Evolutionary conservation across 1,140 invertebrate species (phyloP).

Genomic region (Metaphire vulgaris): DNA sequence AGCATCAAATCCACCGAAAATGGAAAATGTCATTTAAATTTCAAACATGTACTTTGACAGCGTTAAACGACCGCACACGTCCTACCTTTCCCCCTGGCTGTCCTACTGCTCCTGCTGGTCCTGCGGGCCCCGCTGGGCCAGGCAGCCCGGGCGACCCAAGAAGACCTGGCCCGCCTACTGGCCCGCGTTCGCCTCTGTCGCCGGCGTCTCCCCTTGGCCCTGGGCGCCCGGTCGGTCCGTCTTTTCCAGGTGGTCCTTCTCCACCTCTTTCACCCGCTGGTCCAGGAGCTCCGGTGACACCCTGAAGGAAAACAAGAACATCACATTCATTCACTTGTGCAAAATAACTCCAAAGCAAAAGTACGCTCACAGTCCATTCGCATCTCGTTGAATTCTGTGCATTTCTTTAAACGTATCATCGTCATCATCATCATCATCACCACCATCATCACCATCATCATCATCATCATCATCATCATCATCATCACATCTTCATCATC

Average conservation of each 20-base stretch:
- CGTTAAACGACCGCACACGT: too few relatives aligned
- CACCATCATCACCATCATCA: too few relatives aligned
- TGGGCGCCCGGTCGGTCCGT: constrained; percentile 74
- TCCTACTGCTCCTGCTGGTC: constrained; percentile 64
- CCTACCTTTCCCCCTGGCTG: constrained; percentile 53
- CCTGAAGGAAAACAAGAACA: neutral
- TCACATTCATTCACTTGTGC: too few relatives aligned
- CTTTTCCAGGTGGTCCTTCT: constrained; percentile 61
- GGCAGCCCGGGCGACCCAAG: constrained; percentile 20
- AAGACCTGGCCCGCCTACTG: constrained; percentile 50
- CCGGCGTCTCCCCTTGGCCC: constrained; percentile 63
- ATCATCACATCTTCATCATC: constrained; percentile 1
- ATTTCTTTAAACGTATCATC: constrained; percentile 49
- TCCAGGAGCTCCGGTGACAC: neutral
- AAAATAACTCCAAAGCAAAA: too few relatives aligned
- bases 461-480: too few relatives aligned
- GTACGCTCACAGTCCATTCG: too few relatives aligned
- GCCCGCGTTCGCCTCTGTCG: constrained; percentile 19
- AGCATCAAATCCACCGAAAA: neutral
- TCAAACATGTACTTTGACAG: constrained; percentile 1
- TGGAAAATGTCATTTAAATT: neutral
- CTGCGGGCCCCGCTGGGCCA: constrained; percentile 59
- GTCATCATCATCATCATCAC: neutral
- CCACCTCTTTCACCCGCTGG: constrained; percentile 69
- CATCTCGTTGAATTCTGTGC: too few relatives aligned